Percentiles rank a stretch among this genome's conserved stretches.
Evolutionary conservation across 2,797 vertebrate genomes (phyloP).

Genomic region (Ispidina lecontei): DNA sequence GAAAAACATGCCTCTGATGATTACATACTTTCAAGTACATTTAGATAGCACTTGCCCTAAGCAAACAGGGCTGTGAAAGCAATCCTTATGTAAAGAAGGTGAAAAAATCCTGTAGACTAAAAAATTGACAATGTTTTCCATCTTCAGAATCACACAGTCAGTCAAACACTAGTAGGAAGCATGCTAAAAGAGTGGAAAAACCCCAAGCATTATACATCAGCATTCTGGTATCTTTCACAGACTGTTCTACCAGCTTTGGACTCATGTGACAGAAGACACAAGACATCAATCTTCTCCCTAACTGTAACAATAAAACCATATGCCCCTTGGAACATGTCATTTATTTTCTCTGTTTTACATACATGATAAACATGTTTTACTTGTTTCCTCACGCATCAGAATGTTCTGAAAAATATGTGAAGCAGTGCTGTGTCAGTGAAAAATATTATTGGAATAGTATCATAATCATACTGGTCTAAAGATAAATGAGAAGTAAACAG

Average conservation of each 20-base stretch:
- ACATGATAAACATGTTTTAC: background rate
- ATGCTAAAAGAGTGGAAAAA: conserved; percentile 57
- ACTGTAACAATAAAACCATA: background rate
- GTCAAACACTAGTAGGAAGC: conserved; percentile 47
- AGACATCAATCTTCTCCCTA: background rate
- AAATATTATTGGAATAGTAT: background rate
- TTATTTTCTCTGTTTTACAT: background rate
- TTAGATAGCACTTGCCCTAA: conserved; percentile 49
- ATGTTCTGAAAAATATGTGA: background rate
- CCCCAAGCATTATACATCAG: background rate
- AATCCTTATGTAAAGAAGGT: conserved; percentile 50
- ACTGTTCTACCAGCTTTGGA: background rate
- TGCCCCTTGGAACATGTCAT: background rate
- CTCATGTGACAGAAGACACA: background rate
- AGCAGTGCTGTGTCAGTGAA: background rate
- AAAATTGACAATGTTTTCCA: conserved; percentile 57
- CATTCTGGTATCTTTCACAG: background rate
- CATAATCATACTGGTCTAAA: background rate
- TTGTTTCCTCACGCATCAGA: background rate
- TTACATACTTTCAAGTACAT: conserved; percentile 62
- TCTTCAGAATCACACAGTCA: conserved; percentile 52
- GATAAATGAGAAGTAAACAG: background rate
- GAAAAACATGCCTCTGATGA: conserved; percentile 65
- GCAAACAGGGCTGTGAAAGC: conserved; percentile 52
- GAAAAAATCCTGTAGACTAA: conserved; percentile 39